Evolutionary conservation across 2,113 vertebrate species (phyloP).

Genomic region (Gracilinanus agilis): DNA sequence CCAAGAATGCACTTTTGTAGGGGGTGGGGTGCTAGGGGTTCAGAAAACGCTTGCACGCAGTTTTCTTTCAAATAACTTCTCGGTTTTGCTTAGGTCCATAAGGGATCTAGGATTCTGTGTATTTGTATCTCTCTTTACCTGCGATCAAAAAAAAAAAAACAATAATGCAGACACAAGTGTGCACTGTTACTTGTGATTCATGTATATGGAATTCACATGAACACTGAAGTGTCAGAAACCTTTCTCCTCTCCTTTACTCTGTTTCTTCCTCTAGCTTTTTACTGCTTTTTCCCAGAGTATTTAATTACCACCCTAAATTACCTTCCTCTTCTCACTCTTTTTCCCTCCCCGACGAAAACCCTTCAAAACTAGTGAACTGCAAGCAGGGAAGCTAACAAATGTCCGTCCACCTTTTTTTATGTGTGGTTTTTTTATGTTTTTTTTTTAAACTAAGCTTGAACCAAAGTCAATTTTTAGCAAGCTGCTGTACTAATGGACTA

Average conservation of each 20-base stretch:
- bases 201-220: conserved; percentile 70
- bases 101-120: conserved; percentile 61
- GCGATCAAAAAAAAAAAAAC: conserved; percentile 63
- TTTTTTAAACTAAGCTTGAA: conserved; percentile 96
- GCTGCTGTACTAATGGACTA: conserved; percentile 97
- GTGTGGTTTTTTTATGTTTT: conserved; percentile 83
- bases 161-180: conserved; percentile 65
- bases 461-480: conserved; percentile 99
- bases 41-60: conserved; percentile 37
- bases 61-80: not conserved
- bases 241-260: conserved; percentile 64
- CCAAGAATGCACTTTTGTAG: conserved; percentile 63
- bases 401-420: conserved; percentile 91
- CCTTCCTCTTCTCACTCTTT: not conserved
- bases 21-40: conserved; percentile 47
- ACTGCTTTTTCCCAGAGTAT: conserved; percentile 73
- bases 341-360: conserved; percentile 22
- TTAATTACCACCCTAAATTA: conserved; percentile 77
- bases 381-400: conserved; percentile 88
- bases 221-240: conserved; percentile 80
- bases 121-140: conserved; percentile 53
- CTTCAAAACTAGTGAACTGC: conserved; percentile 86
- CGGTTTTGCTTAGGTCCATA: conserved; percentile 35
- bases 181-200: conserved; percentile 61
- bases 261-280: conserved; percentile 78